Base-by-base conservation (phyloP, 2,888 invertebrate genomes). In the Synanthedon tipuliformis region DNA sequence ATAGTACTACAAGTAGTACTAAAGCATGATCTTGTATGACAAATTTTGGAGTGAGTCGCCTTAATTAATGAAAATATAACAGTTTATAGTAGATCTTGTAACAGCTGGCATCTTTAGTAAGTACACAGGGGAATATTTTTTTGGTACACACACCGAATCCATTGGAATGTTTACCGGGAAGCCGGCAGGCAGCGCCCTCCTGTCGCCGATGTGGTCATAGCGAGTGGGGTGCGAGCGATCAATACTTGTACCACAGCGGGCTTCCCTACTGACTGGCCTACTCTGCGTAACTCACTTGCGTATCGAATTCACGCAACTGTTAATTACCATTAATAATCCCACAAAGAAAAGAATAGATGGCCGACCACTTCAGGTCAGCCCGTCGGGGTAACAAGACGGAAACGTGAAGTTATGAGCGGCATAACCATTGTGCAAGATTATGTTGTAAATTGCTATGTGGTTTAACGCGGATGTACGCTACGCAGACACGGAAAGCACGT, bases 201-300 rank as follows among this genome's bases (percentile, higher is more conserved):
- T 80, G 85, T 81, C 83, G 84, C 79, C 84, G 76, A 72, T 82
- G 34, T 34, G 81, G 81, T 69, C 82, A 78, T 75, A 75, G 72
- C 74, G 77, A 73, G 78, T 79, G 81, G 82, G 83, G 81, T 71
- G 81, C 72, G 58, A 63, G 64, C 82, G 83, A 85, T 85, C 85
- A 76, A 86, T 86, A 86, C 50, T 18, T 34, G 34, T 34, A 45
- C 75, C 69, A 64, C 70, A 77, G n/a, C n/a, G 79, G 84, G 79
- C 78, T 85, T 85, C 82, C 83, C 79, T 75, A 61, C 68, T 65
- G 63, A 65, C 66, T 45, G 15, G 64, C 61, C 64, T 65, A 60
- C 66, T 56, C 51, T 70, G 68, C 69, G 73, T 68, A 69, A 66
- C 68, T 61, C 69, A 73, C 65, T 72, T 67, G 59, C 63, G 45